phyloP scores from a whole-genome alignment of 2,113 vertebrate genomes.

The Elephas maximus region DNA sequence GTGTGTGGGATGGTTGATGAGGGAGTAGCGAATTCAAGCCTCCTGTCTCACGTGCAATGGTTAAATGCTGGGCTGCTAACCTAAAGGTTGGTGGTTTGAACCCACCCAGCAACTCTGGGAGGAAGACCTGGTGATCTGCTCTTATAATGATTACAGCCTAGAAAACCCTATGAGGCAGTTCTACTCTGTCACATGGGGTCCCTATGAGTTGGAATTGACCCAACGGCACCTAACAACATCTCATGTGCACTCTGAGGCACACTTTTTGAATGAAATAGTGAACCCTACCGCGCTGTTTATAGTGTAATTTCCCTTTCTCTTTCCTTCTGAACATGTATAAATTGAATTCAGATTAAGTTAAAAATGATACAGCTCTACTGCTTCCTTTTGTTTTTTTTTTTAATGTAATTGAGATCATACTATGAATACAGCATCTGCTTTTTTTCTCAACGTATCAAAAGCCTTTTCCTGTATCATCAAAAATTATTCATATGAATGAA shows the following conservation, averaged over 20 bases:
- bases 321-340: background rate
- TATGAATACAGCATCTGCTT: conserved; percentile 20
- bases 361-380: background rate
- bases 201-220: background rate
- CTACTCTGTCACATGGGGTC: background rate
- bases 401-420: conserved; percentile 37
- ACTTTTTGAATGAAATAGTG: background rate
- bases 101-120: background rate
- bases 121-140: background rate
- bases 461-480: conserved; percentile 45
- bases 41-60: background rate
- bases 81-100: background rate
- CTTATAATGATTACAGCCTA: background rate
- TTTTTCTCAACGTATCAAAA: conserved; percentile 50
- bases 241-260: background rate
- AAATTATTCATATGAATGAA: conserved; percentile 41
- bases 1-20: background rate
- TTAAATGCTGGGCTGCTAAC: background rate
- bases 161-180: background rate
- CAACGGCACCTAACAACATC: too few species aligned
- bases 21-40: background rate
- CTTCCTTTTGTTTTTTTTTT: conserved; percentile 60
- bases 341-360: conserved; percentile 51
- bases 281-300: background rate
- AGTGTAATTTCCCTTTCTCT: background rate